Evolutionary conservation across 2,113 vertebrate genomes (phyloP).

Genomic region (Mus pahari): DNA sequence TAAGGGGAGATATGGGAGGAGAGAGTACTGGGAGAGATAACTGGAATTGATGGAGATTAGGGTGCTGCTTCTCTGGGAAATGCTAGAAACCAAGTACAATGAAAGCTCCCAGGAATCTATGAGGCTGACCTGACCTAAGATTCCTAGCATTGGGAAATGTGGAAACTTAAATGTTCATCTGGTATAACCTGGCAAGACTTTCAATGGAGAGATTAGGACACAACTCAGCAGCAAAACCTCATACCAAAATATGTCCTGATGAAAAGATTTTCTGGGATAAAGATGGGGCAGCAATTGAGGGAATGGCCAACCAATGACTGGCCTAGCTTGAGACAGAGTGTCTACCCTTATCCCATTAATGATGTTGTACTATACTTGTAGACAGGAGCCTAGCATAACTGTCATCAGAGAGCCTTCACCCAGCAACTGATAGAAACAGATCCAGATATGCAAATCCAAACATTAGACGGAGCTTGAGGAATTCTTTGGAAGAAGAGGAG

Average conservation of each 20-base stretch:
- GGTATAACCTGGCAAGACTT: not conserved
- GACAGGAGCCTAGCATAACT: not conserved
- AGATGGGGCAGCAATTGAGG: not conserved
- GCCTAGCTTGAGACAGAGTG: not conserved
- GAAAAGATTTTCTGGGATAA: not conserved
- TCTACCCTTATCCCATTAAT: not conserved
- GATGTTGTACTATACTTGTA: not conserved
- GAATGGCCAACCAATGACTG: not conserved
- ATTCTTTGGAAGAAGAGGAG: not conserved
- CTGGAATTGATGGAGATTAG: not conserved
- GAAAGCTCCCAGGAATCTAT: not conserved
- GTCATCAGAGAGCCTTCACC: not conserved
- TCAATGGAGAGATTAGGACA: not conserved
- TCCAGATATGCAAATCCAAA: not conserved
- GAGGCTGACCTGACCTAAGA: not conserved
- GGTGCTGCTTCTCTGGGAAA: not conserved
- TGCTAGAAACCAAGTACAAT: not conserved
- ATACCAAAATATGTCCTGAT: not conserved
- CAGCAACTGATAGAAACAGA: not conserved
- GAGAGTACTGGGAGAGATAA: not conserved
- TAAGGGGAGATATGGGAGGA: not conserved
- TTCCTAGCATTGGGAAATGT: not conserved
- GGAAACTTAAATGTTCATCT: not conserved
- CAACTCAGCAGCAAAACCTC: not conserved
- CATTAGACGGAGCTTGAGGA: not conserved